phyloP scores from a whole-genome alignment of 2,113 vertebrate genomes.

The Gasterosteus nipponicus region DNA sequence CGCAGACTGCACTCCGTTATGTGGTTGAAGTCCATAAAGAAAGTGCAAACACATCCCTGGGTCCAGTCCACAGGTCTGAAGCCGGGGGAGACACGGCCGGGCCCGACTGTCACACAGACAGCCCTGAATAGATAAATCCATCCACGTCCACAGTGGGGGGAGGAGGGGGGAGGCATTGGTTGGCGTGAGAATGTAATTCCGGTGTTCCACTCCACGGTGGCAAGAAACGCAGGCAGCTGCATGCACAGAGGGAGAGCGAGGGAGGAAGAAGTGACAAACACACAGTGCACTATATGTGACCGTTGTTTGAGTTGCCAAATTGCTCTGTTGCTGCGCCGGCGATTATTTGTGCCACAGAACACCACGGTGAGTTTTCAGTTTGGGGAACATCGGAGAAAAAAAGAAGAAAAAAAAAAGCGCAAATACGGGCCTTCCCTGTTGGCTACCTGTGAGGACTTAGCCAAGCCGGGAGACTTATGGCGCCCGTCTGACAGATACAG shows the following conservation, averaged over 20 bases:
- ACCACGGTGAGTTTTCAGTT: slow-evolving; percentile 69
- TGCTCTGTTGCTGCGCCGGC: slow-evolving; percentile 64
- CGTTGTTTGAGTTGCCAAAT: slow-evolving; percentile 75
- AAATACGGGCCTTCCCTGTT: slow-evolving; percentile 66
- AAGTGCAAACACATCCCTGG: slow-evolving; percentile 67
- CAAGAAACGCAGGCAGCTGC: slow-evolving; percentile 42
- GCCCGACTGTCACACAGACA: slow-evolving; percentile 49
- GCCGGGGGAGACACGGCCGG: slow-evolving; percentile 43
- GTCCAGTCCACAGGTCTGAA: slow-evolving; percentile 60
- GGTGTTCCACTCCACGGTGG: slow-evolving; percentile 40
- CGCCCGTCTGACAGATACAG: slow-evolving; percentile 40
- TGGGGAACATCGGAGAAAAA: slow-evolving; percentile 45
- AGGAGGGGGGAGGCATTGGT: slow-evolving; percentile 37
- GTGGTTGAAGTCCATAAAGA: slow-evolving; percentile 62
- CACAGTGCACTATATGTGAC: slow-evolving; percentile 61
- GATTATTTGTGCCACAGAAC: slow-evolving; percentile 68
- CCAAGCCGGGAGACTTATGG: slow-evolving; percentile 58
- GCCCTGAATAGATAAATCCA: slow-evolving; percentile 54
- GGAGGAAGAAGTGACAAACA: slow-evolving; percentile 57
- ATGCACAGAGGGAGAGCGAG: slow-evolving; percentile 45
- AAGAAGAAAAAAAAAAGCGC: slow-evolving; percentile 46
- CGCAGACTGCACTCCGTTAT: slow-evolving; percentile 57
- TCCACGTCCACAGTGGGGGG: slow-evolving; percentile 38
- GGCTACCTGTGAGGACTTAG: slow-evolving; percentile 70
- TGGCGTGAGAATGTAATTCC: slow-evolving; percentile 52